Conservation (phyloP, 2,797 vertebrate genomes). For the Phaenicophaeus curvirostris region DNA sequence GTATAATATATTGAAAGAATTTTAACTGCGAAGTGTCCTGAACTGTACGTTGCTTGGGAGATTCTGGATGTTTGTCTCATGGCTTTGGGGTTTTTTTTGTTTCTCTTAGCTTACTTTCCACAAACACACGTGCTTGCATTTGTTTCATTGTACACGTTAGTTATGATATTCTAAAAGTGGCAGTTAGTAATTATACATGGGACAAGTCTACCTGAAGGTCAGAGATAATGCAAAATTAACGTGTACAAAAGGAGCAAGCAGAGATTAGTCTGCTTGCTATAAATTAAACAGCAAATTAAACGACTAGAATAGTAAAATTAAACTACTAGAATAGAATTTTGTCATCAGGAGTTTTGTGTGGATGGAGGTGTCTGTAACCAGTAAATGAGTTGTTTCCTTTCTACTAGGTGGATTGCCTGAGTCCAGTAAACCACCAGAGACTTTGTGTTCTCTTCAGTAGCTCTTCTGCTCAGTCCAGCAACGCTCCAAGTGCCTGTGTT, state of each 20-base stretch:
- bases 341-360: not conserved
- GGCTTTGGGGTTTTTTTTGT: not conserved
- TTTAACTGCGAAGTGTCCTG: not conserved
- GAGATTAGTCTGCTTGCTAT: not conserved
- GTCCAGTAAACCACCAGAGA: conserved; percentile 91
- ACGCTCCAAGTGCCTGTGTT: conserved; percentile 96
- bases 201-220: not conserved
- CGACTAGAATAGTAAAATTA: too few species aligned
- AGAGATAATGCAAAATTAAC: not conserved
- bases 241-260: not conserved
- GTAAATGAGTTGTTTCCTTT: conserved; percentile 32
- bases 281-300: too few species aligned
- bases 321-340: not conserved
- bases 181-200: not conserved
- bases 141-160: not conserved
- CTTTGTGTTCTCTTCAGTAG: conserved; percentile 98
- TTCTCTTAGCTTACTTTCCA: not conserved
- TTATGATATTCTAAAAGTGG: not conserved
- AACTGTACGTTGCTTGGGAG: not conserved
- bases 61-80: not conserved
- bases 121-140: fast-evolving
- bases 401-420: conserved; percentile 92
- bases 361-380: not conserved
- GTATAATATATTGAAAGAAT: not conserved
- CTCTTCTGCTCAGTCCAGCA: conserved; percentile 92